Evolutionary conservation across 1,140 invertebrate genomes (phyloP), one percentile per base, ranked within the genome.

Genomic region (Diorhabda elongata): DNA sequence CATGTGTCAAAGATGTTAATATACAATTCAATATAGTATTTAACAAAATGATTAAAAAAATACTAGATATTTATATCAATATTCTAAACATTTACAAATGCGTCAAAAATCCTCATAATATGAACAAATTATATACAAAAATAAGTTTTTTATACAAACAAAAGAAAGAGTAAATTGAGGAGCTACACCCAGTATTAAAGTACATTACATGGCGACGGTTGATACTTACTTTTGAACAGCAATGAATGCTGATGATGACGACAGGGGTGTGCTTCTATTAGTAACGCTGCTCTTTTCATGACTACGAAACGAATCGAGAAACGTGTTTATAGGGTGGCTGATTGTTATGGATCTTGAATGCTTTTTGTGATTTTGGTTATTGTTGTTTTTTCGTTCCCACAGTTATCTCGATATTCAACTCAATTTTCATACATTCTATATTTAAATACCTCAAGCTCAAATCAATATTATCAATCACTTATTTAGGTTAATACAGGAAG

Each of bases 221-320:
- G 64, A 45, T 71, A 63, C 67, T 72, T 67, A 69, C 52, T 63
- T 52, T 26, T 68, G 26, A 26, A 26, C 58, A 58, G 70, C 73
- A 74, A 74, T 74, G 73, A 65, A 66, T 70, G 65, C 69, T 74
- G 71, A 74, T 74, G 68, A 26, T 26, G 26, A 26, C 26, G 26
- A 60, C 60, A 47, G 73, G 73, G 73, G 73, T 69, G 73, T 74
- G 73, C 69, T 68, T 11, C 73, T 61, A 72, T 74, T 74, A 69
- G 70, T 43, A 61, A 71, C 65, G 71, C 63, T 70, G 59, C 65
- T 68, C n/a, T 68, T 70, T 70, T 69, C 69, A 70, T 72, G 57
- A 61, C 64, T 58, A 43, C 71, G 68, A 67, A 69, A 66, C 67
- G 71, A 72, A 72, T 69, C 65, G 64, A 41, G 58, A 58, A 61